Base-by-base conservation (phyloP, 2,797 vertebrate species). In the Ptychadena robeensis region DNA sequence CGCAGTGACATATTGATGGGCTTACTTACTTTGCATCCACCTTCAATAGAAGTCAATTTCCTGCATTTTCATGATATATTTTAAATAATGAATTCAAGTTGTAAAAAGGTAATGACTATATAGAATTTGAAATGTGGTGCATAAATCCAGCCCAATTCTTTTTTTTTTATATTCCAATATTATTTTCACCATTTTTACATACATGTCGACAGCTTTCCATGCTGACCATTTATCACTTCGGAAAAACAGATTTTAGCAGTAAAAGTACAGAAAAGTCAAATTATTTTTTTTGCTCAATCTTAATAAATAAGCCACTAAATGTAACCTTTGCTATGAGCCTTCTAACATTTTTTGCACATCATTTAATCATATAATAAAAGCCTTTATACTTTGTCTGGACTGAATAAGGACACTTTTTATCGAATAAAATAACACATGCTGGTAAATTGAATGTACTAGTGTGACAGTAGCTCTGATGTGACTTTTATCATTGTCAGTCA, bases 401-500 rank as follows among this genome's bases (percentile, higher is more conserved):
- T 40, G 35, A 30, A 44, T 65, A 65, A 76, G 34, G 2, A 7
- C 15, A 40, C 22, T 37, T 31, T 65, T 30, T 44, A 72, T 44
- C 27, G 66, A 15, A 77, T 10, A 25, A 18, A 35, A 76, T 48
- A 65, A 12, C 37, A 31, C 61, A 77, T 77, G 74, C 74, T 66
- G 63, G 6, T 66, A 48, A 66, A 77, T 32, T 66, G 37, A 77
- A 77, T 44, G 30, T 31, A 66, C 61, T 28, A 44, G 38, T 77
- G 35, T 77, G 74, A 48, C 59, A 32, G 40, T 77, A 65, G 22
- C 10, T 11, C 2, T 22, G 14, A 44, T 65, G 37, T 76, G 61
- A 65, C 73, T 76, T 76, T 77, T 48, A 77, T 44, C 74, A 77
- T 44, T 77, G 61, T 77, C 74, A 66, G 18, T 48, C 37, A 77